Base-by-base conservation (phyloP, 30 jellyfish, hydroid and myxozoan species). In the Aurelia sp. region DNA sequence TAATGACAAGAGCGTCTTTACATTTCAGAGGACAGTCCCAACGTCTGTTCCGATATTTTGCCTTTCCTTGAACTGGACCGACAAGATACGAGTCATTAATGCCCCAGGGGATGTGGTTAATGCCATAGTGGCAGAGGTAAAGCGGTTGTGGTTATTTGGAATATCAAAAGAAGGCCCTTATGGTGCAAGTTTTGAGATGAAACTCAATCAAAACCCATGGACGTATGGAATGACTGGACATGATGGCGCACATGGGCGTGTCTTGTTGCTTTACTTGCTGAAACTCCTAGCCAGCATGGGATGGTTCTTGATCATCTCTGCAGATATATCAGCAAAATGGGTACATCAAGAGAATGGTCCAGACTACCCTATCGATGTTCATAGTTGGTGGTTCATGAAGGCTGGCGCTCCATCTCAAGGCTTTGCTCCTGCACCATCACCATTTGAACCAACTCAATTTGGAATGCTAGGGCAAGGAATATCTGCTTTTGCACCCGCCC, bases 271-370 rank as follows among this genome's bases (percentile, higher is more conserved):
- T 13, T 40, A 73, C 33, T 57, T 87, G 16, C 55, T 87, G n/a
- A 41, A 53, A 19, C 41, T 55, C 17, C 68, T 58, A 6, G 90
- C 90, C 35, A 71, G 66, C 44, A 61, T 41, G 64, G 97, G 97
- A 8, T 89, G 97, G 94, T 51, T 30, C 58, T 40, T 89, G 40
- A 83, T 61, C 44, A 51, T 78, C 40, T 79, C 97, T 0, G 94
- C 90, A n/a, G 97, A 89, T 80, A 86, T 89, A 11, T 71, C 86
- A 3, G 89, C 97, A 30, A 89, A 81, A 61, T 89, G 35, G 16
- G 33, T 61, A 12, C 65, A 71, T 20, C 90, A 89, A 40, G 94
- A 71, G 8, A 52, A 80, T 19, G 90, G 90, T 6, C 90, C 90
- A 13, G 94, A 69, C 57, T 70, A 80, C 66, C 94, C 97, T 1